Evolutionary conservation across 2,888 invertebrate genomes (phyloP), one percentile per base, ranked within the genome.

Genomic region (Eumerus sabulonum): DNA sequence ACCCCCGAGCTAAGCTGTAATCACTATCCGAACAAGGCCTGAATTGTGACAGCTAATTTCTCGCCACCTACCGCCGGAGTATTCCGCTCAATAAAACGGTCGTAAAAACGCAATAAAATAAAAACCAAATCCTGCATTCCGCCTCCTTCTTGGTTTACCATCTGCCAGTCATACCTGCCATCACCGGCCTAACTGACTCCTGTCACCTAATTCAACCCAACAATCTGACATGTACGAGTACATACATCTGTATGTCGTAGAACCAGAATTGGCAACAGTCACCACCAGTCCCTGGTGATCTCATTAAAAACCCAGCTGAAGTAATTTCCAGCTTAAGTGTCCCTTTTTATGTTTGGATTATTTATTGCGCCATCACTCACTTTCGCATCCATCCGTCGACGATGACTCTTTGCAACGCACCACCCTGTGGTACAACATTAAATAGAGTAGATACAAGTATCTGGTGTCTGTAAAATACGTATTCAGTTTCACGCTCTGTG

Each of bases 281-380:
- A 79, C 38, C 44, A 74, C 40, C 54, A 73, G 60, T 82, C 82
- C 82, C 82, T 73, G 57, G 82, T 82, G 82, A 82, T 82, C 79
- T 82, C 82, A 82, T 82, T 82, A 82, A 82, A 82, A 82, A 79
- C 76, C 82, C 74, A 76, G 76, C 72, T 79, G 79, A 82, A 79
- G 77, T 82, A 83, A 83, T 83, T 83, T 82, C 64, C 70, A 72
- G 74, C 79, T 82, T 81, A 81, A 83, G 81, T 82, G 81, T 83
- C 82, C n/a, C 82, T 82, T 79, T 72, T 82, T 79, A 70, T 72
- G 68, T 72, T 67, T 2, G 76, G 79, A 82, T 81, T 82, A 83
- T 83, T 82, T 83, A 83, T 83, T 82, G 82, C 70, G 62, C 70
- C 79, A 79, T 79, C 73, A 73, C 54, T 79, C 79, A 79, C 73